phyloP scores from a whole-genome alignment of 2,888 invertebrate species.

The Dione juno region DNA sequence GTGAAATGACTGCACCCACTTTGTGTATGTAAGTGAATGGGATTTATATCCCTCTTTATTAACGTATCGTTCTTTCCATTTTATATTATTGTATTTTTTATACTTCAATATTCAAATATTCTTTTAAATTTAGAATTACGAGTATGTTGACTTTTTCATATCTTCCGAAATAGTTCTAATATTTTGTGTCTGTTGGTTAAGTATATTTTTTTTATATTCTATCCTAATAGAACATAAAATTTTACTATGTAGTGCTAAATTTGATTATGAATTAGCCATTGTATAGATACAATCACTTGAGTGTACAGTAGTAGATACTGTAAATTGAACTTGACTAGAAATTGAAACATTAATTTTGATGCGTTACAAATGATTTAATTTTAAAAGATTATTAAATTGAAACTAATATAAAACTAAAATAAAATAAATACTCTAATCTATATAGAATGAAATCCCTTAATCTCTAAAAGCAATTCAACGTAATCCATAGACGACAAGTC shows the following conservation, averaged over 20 bases:
- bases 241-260: not conserved
- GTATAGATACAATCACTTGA: no score
- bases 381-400: not conserved
- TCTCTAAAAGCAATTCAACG: conserved; percentile 62
- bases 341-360: no score
- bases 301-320: no score
- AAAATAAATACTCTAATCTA: conserved; percentile 32
- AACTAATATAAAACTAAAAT: conserved; percentile 9
- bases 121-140: not conserved
- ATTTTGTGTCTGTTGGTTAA: not conserved
- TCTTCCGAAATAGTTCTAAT: not conserved
- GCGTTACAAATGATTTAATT: not conserved
- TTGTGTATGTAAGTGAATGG: conserved; percentile 46
- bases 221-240: not conserved
- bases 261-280: not conserved
- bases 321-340: no score
- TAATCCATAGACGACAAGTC: conserved; percentile 59
- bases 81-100: not conserved
- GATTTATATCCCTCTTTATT: conserved; percentile 22
- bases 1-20: conserved; percentile 68
- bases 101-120: not conserved
- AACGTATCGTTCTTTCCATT: not conserved
- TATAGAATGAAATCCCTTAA: conserved; percentile 47
- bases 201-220: not conserved
- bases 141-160: not conserved